A percentile compares a stretch with the other conserved stretches of the same genome.
Evolutionary conservation across 2,113 vertebrate genomes (phyloP).

Genomic region (Craseonycteris thonglongyai): DNA sequence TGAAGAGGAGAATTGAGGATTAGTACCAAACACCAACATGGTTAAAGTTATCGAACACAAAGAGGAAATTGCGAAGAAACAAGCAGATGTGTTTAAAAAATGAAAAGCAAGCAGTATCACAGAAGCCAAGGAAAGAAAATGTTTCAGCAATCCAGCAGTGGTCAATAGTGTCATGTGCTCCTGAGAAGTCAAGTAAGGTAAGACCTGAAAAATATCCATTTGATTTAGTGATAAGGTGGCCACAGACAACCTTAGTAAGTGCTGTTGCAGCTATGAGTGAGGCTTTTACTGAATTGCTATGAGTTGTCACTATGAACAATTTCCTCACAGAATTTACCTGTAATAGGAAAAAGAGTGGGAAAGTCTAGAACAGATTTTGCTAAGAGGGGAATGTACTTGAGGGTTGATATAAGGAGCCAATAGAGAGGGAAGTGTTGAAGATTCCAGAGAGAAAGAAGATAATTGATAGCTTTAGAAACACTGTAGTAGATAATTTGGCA

Average conservation of each 20-base stretch:
- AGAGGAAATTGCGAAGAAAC: not conserved
- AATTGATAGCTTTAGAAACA: conserved; percentile 49
- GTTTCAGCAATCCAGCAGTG: not conserved
- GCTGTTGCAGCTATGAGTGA: not conserved
- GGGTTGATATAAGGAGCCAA: conserved; percentile 4
- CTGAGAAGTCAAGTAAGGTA: not conserved
- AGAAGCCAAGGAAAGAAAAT: conserved; percentile 33
- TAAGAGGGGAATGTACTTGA: not conserved
- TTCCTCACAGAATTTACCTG: not conserved
- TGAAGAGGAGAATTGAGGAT: not conserved
- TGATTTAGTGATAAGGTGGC: not conserved
- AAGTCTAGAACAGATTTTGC: not conserved
- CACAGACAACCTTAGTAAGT: not conserved
- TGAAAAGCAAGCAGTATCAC: not conserved
- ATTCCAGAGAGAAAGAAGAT: conserved; percentile 29
- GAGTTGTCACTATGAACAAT: not conserved
- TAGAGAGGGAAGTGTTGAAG: conserved; percentile 27
- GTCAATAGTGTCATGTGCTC: not conserved
- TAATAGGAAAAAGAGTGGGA: not conserved
- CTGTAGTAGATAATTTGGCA: conserved; percentile 47
- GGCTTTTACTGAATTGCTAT: not conserved
- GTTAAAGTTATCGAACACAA: not conserved
- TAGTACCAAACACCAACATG: not conserved
- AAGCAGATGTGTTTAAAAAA: not conserved
- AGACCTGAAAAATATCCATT: not conserved